Base-by-base conservation (phyloP, 2,113 vertebrate genomes). In the Pycnonotus jocosus region DNA sequence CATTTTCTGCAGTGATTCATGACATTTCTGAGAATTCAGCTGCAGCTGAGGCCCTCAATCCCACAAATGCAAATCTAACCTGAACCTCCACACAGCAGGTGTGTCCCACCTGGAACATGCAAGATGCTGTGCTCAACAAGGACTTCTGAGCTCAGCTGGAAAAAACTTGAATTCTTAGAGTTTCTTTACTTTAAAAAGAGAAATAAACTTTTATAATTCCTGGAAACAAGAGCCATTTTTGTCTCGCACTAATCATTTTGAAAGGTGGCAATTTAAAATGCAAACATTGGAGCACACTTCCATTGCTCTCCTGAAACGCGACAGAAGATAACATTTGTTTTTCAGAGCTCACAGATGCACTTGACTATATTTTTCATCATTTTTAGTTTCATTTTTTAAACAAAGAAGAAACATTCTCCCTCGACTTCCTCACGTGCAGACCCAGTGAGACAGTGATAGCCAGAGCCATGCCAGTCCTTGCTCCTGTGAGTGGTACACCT, bases 211-310 rank as follows among this genome's bases (percentile, higher is more conserved):
- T 44, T 37, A 17, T 44, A 58, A 78, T 78, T 86, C 30, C 72
- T 86, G 64, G 53, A 58, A 93, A 74, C 16, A 86, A 80, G 56
- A 89, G n/a, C 11, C 73, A 42, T 73, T 91, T 92, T 96, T 94
- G 15, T 64, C 54, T 77, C 0, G 0, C 22, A 14, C 54, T 50
- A 60, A 56, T 95, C n/a, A 47, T 9, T 84, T 60, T 25, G 37
- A 87, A 86, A 91, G 80, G 56, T 68, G 45, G 35, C 33, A 66
- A 82, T 85, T 81, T 85, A 89, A 94, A 88, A 57, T 37, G 13
- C 57, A 94, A 93, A 79, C 23, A 38, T 50, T 65, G 83, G 40
- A 93, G 42, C 45, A 58, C 44, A 56, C 53, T 96, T 66, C 64
- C 58, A 65, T 15, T 70, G 82, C 28, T 93, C 35, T 38, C 64